Evolutionary conservation across 2,797 vertebrate species (phyloP), one percentile per base, ranked within the genome.

Genomic region (Pristis pectinata): DNA sequence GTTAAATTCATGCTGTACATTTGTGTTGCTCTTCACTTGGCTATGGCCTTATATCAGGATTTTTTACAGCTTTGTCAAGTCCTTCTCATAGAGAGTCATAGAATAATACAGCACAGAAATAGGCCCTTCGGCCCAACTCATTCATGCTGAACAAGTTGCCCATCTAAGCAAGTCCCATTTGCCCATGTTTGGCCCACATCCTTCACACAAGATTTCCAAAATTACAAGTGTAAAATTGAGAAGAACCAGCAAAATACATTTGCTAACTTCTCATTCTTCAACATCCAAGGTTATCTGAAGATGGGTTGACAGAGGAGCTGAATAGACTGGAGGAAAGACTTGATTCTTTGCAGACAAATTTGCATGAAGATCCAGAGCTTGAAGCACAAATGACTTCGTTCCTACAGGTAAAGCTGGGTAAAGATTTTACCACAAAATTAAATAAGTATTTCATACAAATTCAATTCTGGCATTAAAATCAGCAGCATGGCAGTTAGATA

Each of bases 271-370:
- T 76, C 24, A 95, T 56, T 91, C 13, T 85, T 72, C 53, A 1
- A 19, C 27, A 37, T 91, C 92, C 89, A 95, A 98, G 98, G 96
- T 96, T 98, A 95, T 97, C 96, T 89, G 97, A 98, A 95, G 97
- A 97, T 94, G 97, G 96, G 10, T 96, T 98, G 93, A 94, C 97
- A 94, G 98, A 98, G 95, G 98, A 98, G 79, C 96, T 98, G 89
- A 96, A 96, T 15, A 97, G 97, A 96, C 96, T 98, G 94, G 97
- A 97, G 95, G 96, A 96, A 95, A 96, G 97, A 96, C 96, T 98
- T 61, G 95, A 87, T 5, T 95, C 96, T 22, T 96, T 98, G 53
- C 96, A 95, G 95, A 95, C 95, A 95, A 96, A 96, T 94, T 95
- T 96, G 94, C 97, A 97, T 95, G 96, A 95, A 0, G 97, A 97